A percentile compares a stretch with the other conserved stretches of the same genome.
Evolutionary conservation across 2,797 vertebrate species (phyloP).

Genomic region (Meriones psammophilus): DNA sequence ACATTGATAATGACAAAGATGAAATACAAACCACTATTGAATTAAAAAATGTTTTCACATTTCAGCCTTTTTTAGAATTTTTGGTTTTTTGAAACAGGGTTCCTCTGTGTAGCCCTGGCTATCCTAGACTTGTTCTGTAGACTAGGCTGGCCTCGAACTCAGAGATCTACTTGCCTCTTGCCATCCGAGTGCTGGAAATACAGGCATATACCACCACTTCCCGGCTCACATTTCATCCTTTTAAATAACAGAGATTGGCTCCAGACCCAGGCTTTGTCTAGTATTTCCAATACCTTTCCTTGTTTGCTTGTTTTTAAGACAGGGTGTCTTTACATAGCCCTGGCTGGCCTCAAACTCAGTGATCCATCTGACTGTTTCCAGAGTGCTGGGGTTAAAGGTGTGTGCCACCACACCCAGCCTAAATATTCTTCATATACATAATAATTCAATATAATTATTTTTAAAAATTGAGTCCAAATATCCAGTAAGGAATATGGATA

Average conservation of each 20-base stretch:
- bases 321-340: not conserved
- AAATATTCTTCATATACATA: not conserved
- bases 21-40: not conserved
- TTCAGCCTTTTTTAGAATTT: not conserved
- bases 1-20: conserved; percentile 27
- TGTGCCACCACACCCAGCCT: not conserved
- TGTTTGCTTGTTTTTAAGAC: not conserved
- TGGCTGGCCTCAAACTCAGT: not conserved
- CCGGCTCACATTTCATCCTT: not conserved
- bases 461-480: not conserved
- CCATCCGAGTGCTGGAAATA: not conserved
- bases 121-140: not conserved
- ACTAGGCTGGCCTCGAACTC: not conserved
- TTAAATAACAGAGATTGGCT: not conserved
- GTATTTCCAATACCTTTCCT: not conserved
- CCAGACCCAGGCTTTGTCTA: not conserved
- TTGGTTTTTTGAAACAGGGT: not conserved
- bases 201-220: not conserved
- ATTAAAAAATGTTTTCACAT: not conserved
- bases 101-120: not conserved
- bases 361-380: not conserved
- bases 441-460: not conserved
- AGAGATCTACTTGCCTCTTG: not conserved
- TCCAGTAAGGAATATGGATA: not conserved
- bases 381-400: not conserved